These are phyloP conservation scores for Polypedilum vanderplanki DNA, from an alignment of 1,140 invertebrate genomes.

Conservation along the genomic window DNA sequence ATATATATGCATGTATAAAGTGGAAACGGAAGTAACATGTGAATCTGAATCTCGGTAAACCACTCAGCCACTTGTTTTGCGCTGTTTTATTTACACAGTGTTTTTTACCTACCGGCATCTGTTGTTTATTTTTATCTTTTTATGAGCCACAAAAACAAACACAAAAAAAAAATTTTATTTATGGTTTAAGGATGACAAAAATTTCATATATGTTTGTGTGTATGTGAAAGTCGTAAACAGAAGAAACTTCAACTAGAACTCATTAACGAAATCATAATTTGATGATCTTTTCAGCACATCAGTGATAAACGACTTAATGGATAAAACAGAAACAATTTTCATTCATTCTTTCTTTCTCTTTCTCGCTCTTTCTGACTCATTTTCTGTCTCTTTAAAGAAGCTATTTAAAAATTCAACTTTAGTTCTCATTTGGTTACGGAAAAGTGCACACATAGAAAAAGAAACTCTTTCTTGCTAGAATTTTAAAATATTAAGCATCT, in stretches of 20 bases:
- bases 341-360: background rate
- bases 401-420: conserved; percentile 17
- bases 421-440: background rate
- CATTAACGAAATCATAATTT: background rate
- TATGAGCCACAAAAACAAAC: background rate
- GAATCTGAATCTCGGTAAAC: conserved; percentile 12
- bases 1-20: background rate
- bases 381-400: background rate
- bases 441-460: background rate
- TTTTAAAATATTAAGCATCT: too few relatives aligned
- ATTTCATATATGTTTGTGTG: background rate
- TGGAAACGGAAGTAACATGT: conserved; percentile 17
- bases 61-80: conserved; percentile 3
- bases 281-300: conserved; percentile 17
- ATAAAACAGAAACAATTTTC: conserved; percentile 24
- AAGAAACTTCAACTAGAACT: background rate
- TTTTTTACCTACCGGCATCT: background rate
- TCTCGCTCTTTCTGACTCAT: background rate
- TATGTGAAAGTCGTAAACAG: background rate
- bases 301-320: conserved; percentile 27
- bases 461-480: background rate
- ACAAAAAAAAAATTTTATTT: background rate
- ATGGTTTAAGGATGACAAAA: background rate
- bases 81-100: background rate
- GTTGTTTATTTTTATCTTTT: background rate